These are phyloP conservation scores for Pollicipes pollicipes DNA, from an alignment of 1,140 invertebrate species.

Conservation along the genomic window DNA sequence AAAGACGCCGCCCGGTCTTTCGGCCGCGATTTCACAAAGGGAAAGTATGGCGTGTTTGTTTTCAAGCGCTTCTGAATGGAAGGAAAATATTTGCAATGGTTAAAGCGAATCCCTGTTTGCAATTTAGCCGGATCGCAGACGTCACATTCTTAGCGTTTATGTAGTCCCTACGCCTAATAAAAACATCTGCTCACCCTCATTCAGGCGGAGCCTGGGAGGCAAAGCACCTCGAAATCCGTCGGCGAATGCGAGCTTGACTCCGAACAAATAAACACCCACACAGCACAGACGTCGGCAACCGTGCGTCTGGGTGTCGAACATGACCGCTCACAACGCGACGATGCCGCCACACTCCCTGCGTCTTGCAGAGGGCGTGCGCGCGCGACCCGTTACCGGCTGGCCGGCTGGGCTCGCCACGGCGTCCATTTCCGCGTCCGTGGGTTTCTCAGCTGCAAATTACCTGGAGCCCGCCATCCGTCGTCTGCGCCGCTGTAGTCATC, in stretches of 20 bases:
- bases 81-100: neutral
- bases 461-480: neutral
- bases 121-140: neutral
- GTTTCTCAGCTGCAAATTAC: neutral
- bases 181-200: neutral
- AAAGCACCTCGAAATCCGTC: neutral
- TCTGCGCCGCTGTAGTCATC: neutral
- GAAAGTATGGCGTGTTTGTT: neutral
- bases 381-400: too few relatives aligned
- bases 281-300: neutral
- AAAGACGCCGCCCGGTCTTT: neutral
- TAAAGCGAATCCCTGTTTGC: slow-evolving; percentile 1
- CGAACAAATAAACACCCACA: neutral
- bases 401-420: too few relatives aligned
- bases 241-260: neutral
- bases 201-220: neutral
- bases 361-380: too few relatives aligned
- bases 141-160: neutral
- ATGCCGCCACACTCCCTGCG: too few relatives aligned
- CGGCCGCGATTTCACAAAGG: neutral
- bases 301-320: neutral
- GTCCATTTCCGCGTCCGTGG: too few relatives aligned
- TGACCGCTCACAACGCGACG: too few relatives aligned
- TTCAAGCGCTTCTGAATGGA: neutral
- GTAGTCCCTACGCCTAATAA: neutral